These are phyloP conservation scores for Anthophora plumipes DNA, from an alignment of 2,888 invertebrate species.

Conservation along the genomic window DNA sequence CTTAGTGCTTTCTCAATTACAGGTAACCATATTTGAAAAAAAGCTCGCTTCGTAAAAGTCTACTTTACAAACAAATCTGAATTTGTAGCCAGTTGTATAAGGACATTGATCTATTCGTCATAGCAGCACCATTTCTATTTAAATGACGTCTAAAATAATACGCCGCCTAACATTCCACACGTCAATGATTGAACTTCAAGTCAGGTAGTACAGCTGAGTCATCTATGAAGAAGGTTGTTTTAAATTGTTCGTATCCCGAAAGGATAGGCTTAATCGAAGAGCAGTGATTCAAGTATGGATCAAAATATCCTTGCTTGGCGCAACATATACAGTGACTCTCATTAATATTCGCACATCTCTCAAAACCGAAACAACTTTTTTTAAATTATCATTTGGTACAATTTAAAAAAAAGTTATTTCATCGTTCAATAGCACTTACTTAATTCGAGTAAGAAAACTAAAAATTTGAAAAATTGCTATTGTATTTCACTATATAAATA, in stretches of 20 bases:
- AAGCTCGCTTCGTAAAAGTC: not conserved
- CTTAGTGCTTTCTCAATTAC: too few relatives aligned
- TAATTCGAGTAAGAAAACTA: too few relatives aligned
- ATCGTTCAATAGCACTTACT: too few relatives aligned
- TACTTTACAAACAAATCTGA: not conserved
- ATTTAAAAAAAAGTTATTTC: too few relatives aligned
- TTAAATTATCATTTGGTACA: too few relatives aligned
- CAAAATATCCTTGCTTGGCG: constrained; percentile 20
- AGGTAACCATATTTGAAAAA: too few relatives aligned
- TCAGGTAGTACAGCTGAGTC: constrained; percentile 42
- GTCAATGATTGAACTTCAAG: constrained; percentile 24
- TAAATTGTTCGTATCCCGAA: constrained; percentile 25
- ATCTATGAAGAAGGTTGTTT: constrained; percentile 36
- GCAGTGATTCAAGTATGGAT: constrained; percentile 15
- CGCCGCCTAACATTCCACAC: constrained; percentile 8
- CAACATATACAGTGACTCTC: too few relatives aligned
- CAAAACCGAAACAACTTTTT: too few relatives aligned
- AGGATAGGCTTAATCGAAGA: constrained; percentile 14
- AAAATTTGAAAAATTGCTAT: too few relatives aligned
- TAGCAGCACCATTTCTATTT: not conserved
- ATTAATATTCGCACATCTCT: too few relatives aligned
- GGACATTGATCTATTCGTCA: constrained; percentile 3
- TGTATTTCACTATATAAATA: too few relatives aligned
- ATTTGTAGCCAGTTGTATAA: not conserved
- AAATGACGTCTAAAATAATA: constrained; percentile 27